These are phyloP conservation scores for Napeogenes sylphis DNA, from an alignment of 2,888 invertebrate species.

Conservation along the genomic window DNA sequence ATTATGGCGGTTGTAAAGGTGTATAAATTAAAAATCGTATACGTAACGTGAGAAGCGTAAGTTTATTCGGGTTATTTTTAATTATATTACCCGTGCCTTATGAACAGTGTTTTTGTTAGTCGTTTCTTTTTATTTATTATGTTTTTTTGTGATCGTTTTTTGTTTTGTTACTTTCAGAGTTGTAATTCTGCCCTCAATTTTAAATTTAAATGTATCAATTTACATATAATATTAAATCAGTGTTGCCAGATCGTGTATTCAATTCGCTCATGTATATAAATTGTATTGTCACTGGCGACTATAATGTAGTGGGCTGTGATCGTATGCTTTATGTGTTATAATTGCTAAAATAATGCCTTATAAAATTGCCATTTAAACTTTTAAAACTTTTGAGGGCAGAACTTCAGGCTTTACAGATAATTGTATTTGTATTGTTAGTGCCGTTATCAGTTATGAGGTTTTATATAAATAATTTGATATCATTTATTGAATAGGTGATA, in stretches of 20 bases:
- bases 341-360: conserved; percentile 12
- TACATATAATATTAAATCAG: conserved; percentile 10
- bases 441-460: neutral
- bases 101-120: conserved; percentile 43
- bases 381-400: conserved; percentile 10
- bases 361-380: neutral
- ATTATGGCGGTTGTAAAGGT: neutral
- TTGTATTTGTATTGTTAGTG: conserved; percentile 1
- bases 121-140: conserved; percentile 47
- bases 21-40: conserved; percentile 24
- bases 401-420: neutral
- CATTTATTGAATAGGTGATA: too few species aligned
- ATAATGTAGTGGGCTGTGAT: conserved; percentile 26
- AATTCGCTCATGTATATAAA: conserved; percentile 3
- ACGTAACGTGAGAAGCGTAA: conserved; percentile 32
- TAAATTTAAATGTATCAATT: neutral
- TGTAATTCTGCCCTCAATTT: conserved; percentile 14
- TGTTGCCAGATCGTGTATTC: conserved; percentile 17
- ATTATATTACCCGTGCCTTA: conserved; percentile 42
- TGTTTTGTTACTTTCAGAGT: conserved; percentile 24
- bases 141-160: conserved; percentile 44
- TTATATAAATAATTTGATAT: neutral
- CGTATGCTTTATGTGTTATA: conserved; percentile 22
- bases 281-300: conserved; percentile 1
- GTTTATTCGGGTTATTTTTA: conserved; percentile 24